Evolutionary conservation across 2,797 vertebrate genomes (phyloP), one percentile per base, ranked within the genome.

Genomic region (Acipenser oxyrinchus): DNA sequence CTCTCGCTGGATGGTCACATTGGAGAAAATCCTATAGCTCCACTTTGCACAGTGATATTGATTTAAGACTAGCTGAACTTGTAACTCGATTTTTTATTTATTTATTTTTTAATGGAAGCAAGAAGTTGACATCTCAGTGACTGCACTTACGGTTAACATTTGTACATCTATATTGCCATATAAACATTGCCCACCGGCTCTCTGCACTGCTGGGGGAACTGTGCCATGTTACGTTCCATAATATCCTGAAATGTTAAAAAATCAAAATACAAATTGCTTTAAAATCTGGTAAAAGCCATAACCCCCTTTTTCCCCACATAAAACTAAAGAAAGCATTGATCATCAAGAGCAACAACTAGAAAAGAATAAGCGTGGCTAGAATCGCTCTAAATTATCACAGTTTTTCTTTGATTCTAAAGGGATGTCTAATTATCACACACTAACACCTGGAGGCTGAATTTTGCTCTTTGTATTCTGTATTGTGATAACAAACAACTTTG

Each of bases 1-100:
- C 76, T 79, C 60, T 62, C 48, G 15, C 60, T 62, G 51, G 51
- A 50, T n/a, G n/a, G 60, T 15, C 6, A 69, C 71, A 76, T 68
- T 75, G 78, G 75, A 69, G 65, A 74, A 71, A 71, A 57, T 50
- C 70, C 73, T 72, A 82, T 81, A 51, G 62, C 83, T 84, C 85
- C 87, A 88, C 87, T 91, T 89, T 90, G 79, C 84, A 86, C 80
- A 74, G 76, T 76, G 75, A 75, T 90, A 91, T 90, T 88, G 89
- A 91, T 90, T 90, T 89, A 81, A 48, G 58, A 61, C 13, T 7
- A 2, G 23, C 61, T 51, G 9, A 49, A 15, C 15, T 11, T 55
- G 49, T 37, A 48, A 13, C 53, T 8, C 6, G 51, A 11, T n/a
- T 13, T 13, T 13, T 11, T 58, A 51, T 50, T 49, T 50, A 53